Conservation (phyloP, 2,888 invertebrate species). For the Himalopsyche tibetana region DNA sequence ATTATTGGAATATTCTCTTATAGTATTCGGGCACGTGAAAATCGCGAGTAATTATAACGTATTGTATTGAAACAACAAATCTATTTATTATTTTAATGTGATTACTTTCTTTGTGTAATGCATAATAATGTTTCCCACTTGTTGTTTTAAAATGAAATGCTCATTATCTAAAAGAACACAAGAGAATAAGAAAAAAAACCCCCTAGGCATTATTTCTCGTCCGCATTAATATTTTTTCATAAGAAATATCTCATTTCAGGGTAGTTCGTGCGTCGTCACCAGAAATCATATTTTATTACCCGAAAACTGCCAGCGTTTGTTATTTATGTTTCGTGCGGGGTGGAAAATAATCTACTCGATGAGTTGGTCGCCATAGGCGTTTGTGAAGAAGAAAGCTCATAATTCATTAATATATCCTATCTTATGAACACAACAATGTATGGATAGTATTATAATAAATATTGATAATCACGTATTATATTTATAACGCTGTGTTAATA, state of each 20-base stretch:
- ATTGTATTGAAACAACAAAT: too few relatives aligned
- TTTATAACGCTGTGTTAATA: too few relatives aligned
- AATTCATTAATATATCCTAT: conserved; percentile 2
- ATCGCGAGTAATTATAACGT: too few relatives aligned
- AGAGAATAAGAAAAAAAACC: background rate
- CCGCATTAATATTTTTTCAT: background rate
- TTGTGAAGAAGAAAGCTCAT: background rate
- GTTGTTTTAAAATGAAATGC: too few relatives aligned
- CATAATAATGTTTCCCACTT: too few relatives aligned
- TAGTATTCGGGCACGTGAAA: too few relatives aligned
- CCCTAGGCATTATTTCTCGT: background rate
- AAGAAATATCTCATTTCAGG: background rate
- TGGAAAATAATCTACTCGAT: background rate
- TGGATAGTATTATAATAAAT: background rate
- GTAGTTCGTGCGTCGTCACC: conserved; percentile 7
- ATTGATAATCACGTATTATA: background rate
- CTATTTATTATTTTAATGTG: too few relatives aligned
- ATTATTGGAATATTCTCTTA: too few relatives aligned
- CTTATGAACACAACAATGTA: background rate
- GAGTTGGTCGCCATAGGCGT: background rate
- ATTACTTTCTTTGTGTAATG: too few relatives aligned
- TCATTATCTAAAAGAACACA: too few relatives aligned
- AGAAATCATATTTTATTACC: conserved; percentile 18
- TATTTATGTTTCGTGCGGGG: conserved; percentile 4
- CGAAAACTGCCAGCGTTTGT: background rate